phyloP scores from a whole-genome alignment of 2,113 vertebrate genomes.

The Plectropomus leopardus region DNA sequence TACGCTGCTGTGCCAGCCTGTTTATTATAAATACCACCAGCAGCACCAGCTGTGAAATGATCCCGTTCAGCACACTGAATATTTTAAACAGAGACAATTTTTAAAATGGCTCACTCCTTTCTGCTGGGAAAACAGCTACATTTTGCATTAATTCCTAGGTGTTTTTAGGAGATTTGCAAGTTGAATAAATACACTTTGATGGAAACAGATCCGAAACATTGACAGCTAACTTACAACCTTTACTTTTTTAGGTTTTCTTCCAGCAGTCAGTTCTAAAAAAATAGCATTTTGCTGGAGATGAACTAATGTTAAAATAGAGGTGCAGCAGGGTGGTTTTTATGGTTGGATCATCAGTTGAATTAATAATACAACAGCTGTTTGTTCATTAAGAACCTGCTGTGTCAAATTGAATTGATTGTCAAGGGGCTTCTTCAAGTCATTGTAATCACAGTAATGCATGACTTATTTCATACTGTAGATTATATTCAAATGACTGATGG shows the following conservation, averaged over 20 bases:
- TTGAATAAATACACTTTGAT: slow-evolving; percentile 17
- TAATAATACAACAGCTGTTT: not conserved
- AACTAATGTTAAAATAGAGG: not conserved
- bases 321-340: not conserved
- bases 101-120: slow-evolving; percentile 6
- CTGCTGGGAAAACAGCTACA: slow-evolving; percentile 30
- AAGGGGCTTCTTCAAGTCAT: not conserved
- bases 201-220: slow-evolving; percentile 3
- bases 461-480: not conserved
- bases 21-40: slow-evolving; percentile 73
- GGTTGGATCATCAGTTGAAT: not conserved
- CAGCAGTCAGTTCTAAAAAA: not conserved
- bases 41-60: slow-evolving; percentile 66
- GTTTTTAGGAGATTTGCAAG: slow-evolving; percentile 7
- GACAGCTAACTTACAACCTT: not conserved
- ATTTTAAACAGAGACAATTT: slow-evolving; percentile 40
- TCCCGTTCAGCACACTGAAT: slow-evolving; percentile 56
- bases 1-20: slow-evolving; percentile 59
- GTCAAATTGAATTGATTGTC: slow-evolving; percentile 44
- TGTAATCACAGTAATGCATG: not conserved
- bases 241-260: not conserved
- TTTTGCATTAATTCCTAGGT: slow-evolving; percentile 39
- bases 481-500: slow-evolving; percentile 1
- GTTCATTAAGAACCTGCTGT: slow-evolving; percentile 1
- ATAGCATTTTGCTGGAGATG: not conserved